Evolutionary conservation across 2,113 vertebrate genomes (phyloP), one percentile per base, ranked within the genome.

Genomic region (Geococcyx californianus): DNA sequence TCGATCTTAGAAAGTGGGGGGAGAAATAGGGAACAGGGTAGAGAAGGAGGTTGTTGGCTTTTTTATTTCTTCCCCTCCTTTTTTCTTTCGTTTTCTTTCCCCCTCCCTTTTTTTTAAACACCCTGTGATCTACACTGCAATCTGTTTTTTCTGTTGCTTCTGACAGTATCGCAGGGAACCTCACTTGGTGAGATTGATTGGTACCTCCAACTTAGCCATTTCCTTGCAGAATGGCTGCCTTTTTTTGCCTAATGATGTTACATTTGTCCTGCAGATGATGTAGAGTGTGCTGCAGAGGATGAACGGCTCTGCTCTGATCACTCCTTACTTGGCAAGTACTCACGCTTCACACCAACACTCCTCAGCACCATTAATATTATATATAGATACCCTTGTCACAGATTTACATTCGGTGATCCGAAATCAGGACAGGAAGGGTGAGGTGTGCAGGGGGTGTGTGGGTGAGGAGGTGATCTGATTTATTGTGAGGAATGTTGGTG

Each of bases 361-460:
- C 98, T 97, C 94, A 88, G 98, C 84, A 94, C 98, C 98, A 99
- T 99, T 99, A 99, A 99, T 99, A 99, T 99, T 99, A 99, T 99
- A 99, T 99, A 99, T 99, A 99, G 99, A 99, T 99, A 98, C 98
- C 98, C 98, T 99, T 99, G 99, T 99, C 99, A 98, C 98, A 98
- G 98, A 99, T 99, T 99, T 99, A 98, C 98, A 99, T 98, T 98
- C 96, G 69, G 97, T 98, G 97, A 99, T 99, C 98, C 92, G 54
- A 98, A 98, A 98, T 98, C 98, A 97, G 98, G 97, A 98, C 88
- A 96, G 97, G 97, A 97, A 96, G 98, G 97, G 97, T 97, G 97
- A 96, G 93, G 86, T 44, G 87, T 59, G 83, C 6, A 89, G 87
- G 96, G 93, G 97, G 96, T 90, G 94, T 84, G 75, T 0, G 83